Evolutionary conservation across 2,113 vertebrate species (phyloP), one percentile per base, ranked within the genome.

Genomic region (Larimichthys polyactis): DNA sequence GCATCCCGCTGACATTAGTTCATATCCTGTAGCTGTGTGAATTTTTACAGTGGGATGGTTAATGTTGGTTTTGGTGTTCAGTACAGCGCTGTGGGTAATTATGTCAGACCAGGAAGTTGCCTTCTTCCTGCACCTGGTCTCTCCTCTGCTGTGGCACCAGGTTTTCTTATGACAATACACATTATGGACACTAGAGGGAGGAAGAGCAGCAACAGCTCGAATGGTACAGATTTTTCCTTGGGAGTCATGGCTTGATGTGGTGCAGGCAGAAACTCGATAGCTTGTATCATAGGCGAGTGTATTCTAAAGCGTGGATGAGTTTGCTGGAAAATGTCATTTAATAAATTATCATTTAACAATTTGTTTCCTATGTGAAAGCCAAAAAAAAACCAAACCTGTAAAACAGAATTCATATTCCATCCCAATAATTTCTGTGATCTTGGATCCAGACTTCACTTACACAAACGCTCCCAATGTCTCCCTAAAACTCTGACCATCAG

Each of bases 321-420:
- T 83, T 66, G 64, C 65, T 79, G 44, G 69, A 62, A 74, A 85
- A 67, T 67, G 52, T 52, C 75, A 57, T 88, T 62, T 70, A 81
- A 66, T 62, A 74, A 75, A 79, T 68, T 22, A 65, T 46, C 3
- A 77, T 74, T 57, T 55, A 58, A 66, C 68, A 27, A 11, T 62
- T 43, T 8, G 65, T 73, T 79, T 81, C 51, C 58, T 66, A 79
- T 84, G 43, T 83, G 22, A 78, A 90, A 83, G 59, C 40, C 52
- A 36, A 57, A 60, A 75, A 80, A 52, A 75, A 80, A 52, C 75
- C 15, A 27, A 48, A 32, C 43, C 89, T 51, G 51, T 54, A 82
- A 86, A 92, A 89, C 89, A 89, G 87, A 91, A 88, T 90, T 89
- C 81, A 88, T 65, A 54, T 80, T 75, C 68, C 48, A 62, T 78